Evolutionary conservation across 2,113 vertebrate genomes (phyloP), one percentile per base, ranked within the genome.

Genomic region (Galemys pyrenaicus): DNA sequence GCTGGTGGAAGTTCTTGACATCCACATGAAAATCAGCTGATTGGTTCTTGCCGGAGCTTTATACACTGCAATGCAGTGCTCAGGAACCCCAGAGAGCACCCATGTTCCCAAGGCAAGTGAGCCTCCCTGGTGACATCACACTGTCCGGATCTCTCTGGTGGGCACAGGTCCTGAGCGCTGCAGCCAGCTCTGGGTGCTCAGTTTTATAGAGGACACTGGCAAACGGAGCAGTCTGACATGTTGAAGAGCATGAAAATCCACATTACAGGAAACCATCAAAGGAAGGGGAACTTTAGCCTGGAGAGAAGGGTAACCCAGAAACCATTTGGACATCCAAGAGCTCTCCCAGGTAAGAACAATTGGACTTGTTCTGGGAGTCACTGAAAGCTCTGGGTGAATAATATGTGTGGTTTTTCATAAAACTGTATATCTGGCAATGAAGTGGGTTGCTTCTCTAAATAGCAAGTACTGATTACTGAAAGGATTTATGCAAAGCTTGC

Each of bases 391-490:
- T 32, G 4, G 15, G 44, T 39, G 24, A 75, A 91, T 0, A 5
- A 58, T 41, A 39, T 39, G 5, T 58, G 20, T 83, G 26, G 89
- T 68, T 82, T 78, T 60, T 19, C 39, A 95, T 39, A 62, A 73
- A 92, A 81, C 17, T 89, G 64, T 73, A 51, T 85, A 87, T 70
- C 7, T 78, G 77, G 54, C 30, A 85, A 83, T 58, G 39, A 83
- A 95, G 87, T 71, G 39, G 26, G 54, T 54, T 81, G 49, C 16
- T 95, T 96, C 82, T 82, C 6, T 4, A 92, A 95, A 89, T 20
- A 84, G 46, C 28, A 94, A 90, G 65, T 64, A 90, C 32, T 24
- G 30, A 68, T 58, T 84, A 84, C 80, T 73, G 22, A 87, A 89
- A 74, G 37, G 73, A 44, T 71, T 65, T 77, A 70, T 80, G 58